Evolutionary conservation across 2,888 invertebrate species (phyloP), one percentile per base, ranked within the genome.

Genomic region (Zelleria hepariella): DNA sequence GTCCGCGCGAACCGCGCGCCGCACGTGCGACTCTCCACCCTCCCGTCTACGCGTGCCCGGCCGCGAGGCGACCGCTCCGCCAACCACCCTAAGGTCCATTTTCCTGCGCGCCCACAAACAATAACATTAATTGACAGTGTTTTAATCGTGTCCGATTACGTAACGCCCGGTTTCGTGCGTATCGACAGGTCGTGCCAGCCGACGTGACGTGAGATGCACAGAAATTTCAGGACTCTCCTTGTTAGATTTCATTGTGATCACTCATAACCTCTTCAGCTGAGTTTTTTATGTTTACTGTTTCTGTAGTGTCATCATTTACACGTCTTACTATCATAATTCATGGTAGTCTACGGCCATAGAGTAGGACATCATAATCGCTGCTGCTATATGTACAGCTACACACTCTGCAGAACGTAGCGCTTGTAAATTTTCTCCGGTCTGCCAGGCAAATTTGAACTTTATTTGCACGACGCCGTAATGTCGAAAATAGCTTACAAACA

Each of bases 91-190:
- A 25, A 15, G 58, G 18, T 65, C 63, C 68, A 63, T 60, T 61
- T 63, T 64, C 67, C 64, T 66, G 65, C 62, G 59, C 63, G 58
- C 56, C 61, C 54, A 56, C 59, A 55, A 42, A 61, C 68, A 72
- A 69, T 73, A 59, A 59, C 59, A 59, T 54, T 58, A 52, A 58
- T 70, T 71, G 64, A 68, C 71, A 74, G 75, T 80, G 75, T 68
- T 78, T 74, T 70, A 70, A 71, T 73, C 77, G 75, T 72, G 75
- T 61, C 64, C 66, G 68, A 78, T 85, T 85, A 82, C 85, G 83
- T 85, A 85, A 85, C 81, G 64, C 70, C 70, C 65, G 68, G 71
- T 72, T 74, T 68, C 71, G 75, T 74, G 74, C 78, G 78, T 77
- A 77, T 75, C 73, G 74, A 76, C 76, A 80, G 82, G 78, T 80